Evolutionary conservation across 2,113 vertebrate genomes (phyloP), one percentile per base, ranked within the genome.

Genomic region (Chunga burmeisteri): DNA sequence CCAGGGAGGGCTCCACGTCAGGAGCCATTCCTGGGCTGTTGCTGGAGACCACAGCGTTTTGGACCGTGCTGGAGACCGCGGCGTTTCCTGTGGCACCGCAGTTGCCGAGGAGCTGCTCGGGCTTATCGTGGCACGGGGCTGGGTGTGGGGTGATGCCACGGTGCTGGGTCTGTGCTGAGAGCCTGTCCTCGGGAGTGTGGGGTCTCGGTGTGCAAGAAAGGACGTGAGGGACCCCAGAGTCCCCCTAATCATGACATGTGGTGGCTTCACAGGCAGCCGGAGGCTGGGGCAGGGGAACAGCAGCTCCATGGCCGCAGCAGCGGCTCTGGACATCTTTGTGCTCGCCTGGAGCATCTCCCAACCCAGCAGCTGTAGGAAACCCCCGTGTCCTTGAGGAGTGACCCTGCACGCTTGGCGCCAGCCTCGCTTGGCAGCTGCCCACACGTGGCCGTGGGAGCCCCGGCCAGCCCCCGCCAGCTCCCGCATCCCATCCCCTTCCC

Each of bases 341-440:
- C 42, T 95, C 1, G 0, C 78, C 49, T 0, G 0, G 75, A 88
- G 85, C 66, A 73, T 94, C 86, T 88, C 74, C 79, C 8, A 16
- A 50, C 22, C 67, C 87, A 79, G 81, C 82, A 94, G 91, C 81
- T 87, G 91, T 70, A 86, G 96, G 85, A 86, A 81, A 21, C 62
- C 50, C 67, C 61, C 1, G 2, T 16, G 92, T 94, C 94, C 92
- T 95, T 90, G 82, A n/a, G 25, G 82, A 68, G 70, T 90, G 94
- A 94, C 92, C 79, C 81, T 1, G 0, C 0, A 0, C 13, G 20
- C 81, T 67, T 29, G 67, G 75, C 2, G 2, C 4, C 4, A 78
- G 85, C 20, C 70, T 85, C 2, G 1, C 84, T 50, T 56, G 77
- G 87, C 85, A 90, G 81, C 89, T 77, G 78, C 1, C 0, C 9